These are phyloP conservation scores for Sterrhoptilus dennistouni DNA, from an alignment of 2,113 vertebrate genomes.

Conservation along the genomic window DNA sequence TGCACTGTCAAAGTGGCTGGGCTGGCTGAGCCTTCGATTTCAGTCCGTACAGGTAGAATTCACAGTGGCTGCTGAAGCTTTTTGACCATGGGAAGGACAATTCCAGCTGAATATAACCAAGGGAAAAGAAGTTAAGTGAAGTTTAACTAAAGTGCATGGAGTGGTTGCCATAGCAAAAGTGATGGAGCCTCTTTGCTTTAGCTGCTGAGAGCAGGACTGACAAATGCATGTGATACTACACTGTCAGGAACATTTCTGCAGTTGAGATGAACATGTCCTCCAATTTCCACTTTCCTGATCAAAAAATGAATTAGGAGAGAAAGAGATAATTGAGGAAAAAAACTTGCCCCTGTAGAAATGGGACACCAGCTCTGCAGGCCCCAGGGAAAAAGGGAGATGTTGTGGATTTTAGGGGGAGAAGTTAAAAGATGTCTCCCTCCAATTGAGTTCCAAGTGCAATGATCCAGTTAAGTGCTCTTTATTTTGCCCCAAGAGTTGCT, in stretches of 20 bases:
- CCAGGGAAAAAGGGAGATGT: neutral
- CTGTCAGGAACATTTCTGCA: neutral
- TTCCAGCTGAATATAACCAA: neutral
- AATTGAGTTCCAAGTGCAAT: neutral
- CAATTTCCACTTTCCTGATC: neutral
- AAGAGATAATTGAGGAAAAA: neutral
- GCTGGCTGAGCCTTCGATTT: neutral
- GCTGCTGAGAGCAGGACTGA: neutral
- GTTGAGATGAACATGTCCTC: neutral
- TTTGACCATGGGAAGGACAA: conserved; percentile 22
- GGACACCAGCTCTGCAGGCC: neutral
- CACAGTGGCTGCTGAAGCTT: neutral
- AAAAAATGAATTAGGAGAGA: neutral
- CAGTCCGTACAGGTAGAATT: neutral
- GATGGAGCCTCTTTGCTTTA: neutral
- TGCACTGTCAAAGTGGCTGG: neutral
- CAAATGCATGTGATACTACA: neutral
- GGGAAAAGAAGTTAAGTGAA: conserved; percentile 16
- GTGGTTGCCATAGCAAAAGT: conserved; percentile 44
- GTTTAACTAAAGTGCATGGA: neutral
- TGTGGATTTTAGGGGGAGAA: neutral
- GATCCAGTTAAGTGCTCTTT: neutral
- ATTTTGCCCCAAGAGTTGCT: neutral
- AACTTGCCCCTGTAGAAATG: neutral
- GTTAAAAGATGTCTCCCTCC: neutral